phyloP scores from a whole-genome alignment of 1,140 invertebrate species.

The Drosophila yakuba region DNA sequence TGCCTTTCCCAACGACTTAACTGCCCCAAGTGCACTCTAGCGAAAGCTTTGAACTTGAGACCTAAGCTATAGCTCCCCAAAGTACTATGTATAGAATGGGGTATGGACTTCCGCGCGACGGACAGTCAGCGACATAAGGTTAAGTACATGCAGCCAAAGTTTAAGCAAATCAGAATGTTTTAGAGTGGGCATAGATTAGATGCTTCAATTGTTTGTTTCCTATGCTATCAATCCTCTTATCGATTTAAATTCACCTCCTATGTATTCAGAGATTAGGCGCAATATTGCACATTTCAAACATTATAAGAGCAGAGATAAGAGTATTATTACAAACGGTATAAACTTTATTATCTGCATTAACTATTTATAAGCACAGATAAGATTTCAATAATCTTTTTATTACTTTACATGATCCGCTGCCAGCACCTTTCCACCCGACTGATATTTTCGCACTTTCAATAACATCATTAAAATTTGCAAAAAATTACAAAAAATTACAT shows the following conservation, averaged over 20 bases:
- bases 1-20: slow-evolving; percentile 1
- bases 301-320: background rate
- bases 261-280: background rate
- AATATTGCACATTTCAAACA: background rate
- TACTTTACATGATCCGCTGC: background rate
- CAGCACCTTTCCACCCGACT: slow-evolving; percentile 86
- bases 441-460: slow-evolving; percentile 88
- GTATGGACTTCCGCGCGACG: slow-evolving; percentile 2
- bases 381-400: slow-evolving; percentile 9
- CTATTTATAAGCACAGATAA: slow-evolving; percentile 3
- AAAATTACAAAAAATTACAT: no score
- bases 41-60: slow-evolving; percentile 39
- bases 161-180: background rate
- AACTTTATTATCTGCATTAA: background rate
- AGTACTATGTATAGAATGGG: slow-evolving; percentile 4
- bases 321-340: background rate
- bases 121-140: slow-evolving; percentile 3
- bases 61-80: slow-evolving; percentile 10
- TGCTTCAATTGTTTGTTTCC: background rate
- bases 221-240: slow-evolving; percentile 3
- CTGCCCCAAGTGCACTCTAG: slow-evolving; percentile 20
- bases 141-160: slow-evolving; percentile 13
- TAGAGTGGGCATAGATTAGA: background rate
- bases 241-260: background rate
- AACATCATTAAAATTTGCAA: no score